Conservation (phyloP, 2,797 vertebrate genomes). For the Astyanax mexicanus region DNA sequence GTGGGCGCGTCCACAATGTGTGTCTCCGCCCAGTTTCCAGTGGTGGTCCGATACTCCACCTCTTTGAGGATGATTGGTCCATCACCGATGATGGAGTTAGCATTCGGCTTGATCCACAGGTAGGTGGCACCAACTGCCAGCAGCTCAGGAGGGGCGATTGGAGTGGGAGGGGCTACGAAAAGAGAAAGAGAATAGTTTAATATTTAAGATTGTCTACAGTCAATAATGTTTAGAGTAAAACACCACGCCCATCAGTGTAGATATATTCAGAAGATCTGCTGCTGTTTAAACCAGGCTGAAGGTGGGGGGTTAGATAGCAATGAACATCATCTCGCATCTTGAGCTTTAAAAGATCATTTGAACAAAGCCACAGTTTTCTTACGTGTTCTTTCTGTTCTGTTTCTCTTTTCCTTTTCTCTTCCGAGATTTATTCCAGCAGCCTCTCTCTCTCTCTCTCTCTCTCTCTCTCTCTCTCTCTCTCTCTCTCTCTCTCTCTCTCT, state of each 20-base stretch:
- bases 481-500: constrained; percentile 8
- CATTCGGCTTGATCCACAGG: constrained; percentile 97
- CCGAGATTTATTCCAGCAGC: not conserved
- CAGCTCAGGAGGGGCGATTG: constrained; percentile 93
- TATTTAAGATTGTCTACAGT: too few species aligned
- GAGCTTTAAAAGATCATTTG: too few species aligned
- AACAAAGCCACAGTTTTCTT: not conserved
- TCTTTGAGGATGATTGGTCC: constrained; percentile 97
- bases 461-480: constrained; percentile 27
- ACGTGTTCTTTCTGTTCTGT: not conserved
- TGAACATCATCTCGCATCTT: too few species aligned
- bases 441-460: constrained; percentile 8
- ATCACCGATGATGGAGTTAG: constrained; percentile 97
- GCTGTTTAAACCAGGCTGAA: too few species aligned
- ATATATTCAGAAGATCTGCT: too few species aligned
- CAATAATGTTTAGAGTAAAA: too few species aligned
- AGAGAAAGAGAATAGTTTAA: not conserved
- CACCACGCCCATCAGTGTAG: too few species aligned
- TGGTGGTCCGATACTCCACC: constrained; percentile 94
- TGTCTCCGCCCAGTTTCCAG: constrained; percentile 94
- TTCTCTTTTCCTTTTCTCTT: not conserved
- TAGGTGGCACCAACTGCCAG: constrained; percentile 95
- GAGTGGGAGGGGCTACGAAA: constrained; percentile 91
- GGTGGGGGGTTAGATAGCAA: too few species aligned
- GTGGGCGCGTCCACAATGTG: constrained; percentile 94